Percentiles rank a stretch among this genome's conserved stretches.
Conservation (phyloP, 2,888 invertebrate species). For the Agriotes lineatus region DNA sequence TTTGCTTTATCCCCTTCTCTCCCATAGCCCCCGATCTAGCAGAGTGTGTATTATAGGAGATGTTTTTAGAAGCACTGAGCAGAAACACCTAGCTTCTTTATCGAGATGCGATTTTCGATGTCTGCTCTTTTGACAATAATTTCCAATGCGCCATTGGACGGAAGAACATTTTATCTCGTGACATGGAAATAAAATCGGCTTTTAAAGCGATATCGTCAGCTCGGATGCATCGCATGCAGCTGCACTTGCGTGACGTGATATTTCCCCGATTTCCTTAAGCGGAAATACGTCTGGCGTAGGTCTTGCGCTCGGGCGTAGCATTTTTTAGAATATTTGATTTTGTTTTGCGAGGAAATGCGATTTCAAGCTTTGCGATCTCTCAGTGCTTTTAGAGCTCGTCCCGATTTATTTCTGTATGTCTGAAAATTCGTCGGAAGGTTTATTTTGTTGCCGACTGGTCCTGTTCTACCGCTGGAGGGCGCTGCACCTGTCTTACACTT, state of each 20-base stretch:
- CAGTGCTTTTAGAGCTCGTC: slow-evolving; percentile 34
- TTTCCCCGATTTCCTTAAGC: slow-evolving; percentile 29
- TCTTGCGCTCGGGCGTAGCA: slow-evolving; percentile 25
- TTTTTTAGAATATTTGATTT: slow-evolving; percentile 41
- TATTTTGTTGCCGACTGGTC: slow-evolving; percentile 37
- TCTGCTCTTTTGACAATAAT: slow-evolving; percentile 11
- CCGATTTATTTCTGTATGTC: slow-evolving; percentile 31
- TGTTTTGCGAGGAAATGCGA: slow-evolving; percentile 41
- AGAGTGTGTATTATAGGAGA: slow-evolving; percentile 27
- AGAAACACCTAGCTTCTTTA: slow-evolving; percentile 14
- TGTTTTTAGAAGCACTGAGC: slow-evolving; percentile 29
- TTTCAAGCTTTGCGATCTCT: slow-evolving; percentile 36
- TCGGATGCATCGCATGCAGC: slow-evolving; percentile 19
- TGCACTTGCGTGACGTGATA: slow-evolving; percentile 10
- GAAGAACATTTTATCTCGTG: slow-evolving; percentile 14
- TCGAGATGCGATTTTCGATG: slow-evolving; percentile 17
- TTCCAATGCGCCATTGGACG: not conserved
- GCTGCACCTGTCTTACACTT: slow-evolving; percentile 38
- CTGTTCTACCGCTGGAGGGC: slow-evolving; percentile 29
- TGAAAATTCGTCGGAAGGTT: slow-evolving; percentile 39
- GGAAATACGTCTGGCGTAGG: slow-evolving; percentile 29
- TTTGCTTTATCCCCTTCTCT: slow-evolving; percentile 25
- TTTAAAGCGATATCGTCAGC: slow-evolving; percentile 18
- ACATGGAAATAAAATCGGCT: slow-evolving; percentile 18
- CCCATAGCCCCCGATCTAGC: slow-evolving; percentile 32